These are phyloP conservation scores for Phoxinus dragarum DNA, from an alignment of 2,797 vertebrate genomes.

Conservation along the genomic window DNA sequence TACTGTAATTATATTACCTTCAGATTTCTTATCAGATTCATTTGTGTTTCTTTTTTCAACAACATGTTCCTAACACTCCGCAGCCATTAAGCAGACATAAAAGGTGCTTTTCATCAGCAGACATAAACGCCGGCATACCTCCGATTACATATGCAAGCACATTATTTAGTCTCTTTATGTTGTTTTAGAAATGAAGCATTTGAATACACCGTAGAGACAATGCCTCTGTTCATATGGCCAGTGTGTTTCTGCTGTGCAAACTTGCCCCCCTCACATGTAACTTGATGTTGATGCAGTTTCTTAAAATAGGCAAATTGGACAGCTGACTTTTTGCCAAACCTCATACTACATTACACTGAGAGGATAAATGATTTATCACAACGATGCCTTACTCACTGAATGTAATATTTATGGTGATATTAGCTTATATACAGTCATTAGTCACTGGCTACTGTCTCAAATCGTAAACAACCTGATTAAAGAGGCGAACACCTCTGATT, in stretches of 20 bases:
- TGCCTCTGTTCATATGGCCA: background rate
- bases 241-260: background rate
- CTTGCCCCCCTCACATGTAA: background rate
- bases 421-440: background rate
- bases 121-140: background rate
- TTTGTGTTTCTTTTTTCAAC: background rate
- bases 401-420: background rate
- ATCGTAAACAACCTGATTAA: background rate
- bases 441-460: background rate
- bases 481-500: slow-evolving; percentile 3
- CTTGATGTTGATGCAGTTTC: slow-evolving; percentile 23
- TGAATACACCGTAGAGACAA: background rate
- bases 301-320: slow-evolving; percentile 20
- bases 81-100: background rate
- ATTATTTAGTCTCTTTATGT: slow-evolving; percentile 1
- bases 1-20: background rate
- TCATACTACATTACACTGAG: background rate
- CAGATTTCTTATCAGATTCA: background rate
- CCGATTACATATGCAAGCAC: background rate
- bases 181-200: slow-evolving; percentile 1
- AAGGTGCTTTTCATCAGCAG: slow-evolving; percentile 4
- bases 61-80: background rate
- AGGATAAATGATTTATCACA: background rate
- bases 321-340: background rate
- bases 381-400: no score